A percentile compares a stretch with the other conserved stretches of the same genome.
Evolutionary conservation across 2,888 invertebrate genomes (phyloP).

Genomic region (Aphodius sticticus): DNA sequence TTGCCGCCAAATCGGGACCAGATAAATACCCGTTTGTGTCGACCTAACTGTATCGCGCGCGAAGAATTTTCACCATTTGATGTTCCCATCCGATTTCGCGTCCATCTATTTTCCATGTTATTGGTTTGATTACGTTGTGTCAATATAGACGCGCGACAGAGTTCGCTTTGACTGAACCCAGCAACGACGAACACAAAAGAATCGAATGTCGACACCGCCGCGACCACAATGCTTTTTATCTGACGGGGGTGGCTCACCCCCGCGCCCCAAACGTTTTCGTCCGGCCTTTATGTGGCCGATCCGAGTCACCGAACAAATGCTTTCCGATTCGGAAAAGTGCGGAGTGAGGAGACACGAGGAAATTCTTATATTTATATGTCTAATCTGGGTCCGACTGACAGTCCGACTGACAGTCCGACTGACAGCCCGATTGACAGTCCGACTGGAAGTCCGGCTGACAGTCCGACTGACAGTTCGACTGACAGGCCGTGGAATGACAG

Average conservation of each 20-base stretch:
- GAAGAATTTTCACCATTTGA: constrained; percentile 22
- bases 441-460: too few relatives aligned
- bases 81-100: constrained; percentile 40
- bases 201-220: constrained; percentile 49
- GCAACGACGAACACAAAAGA: constrained; percentile 48
- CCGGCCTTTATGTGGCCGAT: constrained; percentile 34
- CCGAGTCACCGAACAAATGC: constrained; percentile 35
- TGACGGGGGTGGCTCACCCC: constrained; percentile 6
- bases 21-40: background rate
- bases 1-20: background rate
- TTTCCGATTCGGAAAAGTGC: constrained; percentile 22
- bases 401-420: too few relatives aligned
- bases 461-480: too few relatives aligned
- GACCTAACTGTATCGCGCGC: background rate
- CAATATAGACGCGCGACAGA: constrained; percentile 49
- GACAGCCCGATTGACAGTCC: too few relatives aligned
- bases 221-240: constrained; percentile 49
- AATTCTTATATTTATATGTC: constrained; percentile 34
- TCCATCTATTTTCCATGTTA: constrained; percentile 60
- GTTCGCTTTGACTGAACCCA: constrained; percentile 49
- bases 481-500: too few relatives aligned
- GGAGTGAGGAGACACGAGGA: constrained; percentile 18
- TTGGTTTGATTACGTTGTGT: constrained; percentile 58
- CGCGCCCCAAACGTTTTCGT: constrained; percentile 30
- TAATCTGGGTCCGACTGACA: constrained; percentile 8